phyloP scores from a whole-genome alignment of 2,113 vertebrate species.

The Xenotilapia caudafasciata region DNA sequence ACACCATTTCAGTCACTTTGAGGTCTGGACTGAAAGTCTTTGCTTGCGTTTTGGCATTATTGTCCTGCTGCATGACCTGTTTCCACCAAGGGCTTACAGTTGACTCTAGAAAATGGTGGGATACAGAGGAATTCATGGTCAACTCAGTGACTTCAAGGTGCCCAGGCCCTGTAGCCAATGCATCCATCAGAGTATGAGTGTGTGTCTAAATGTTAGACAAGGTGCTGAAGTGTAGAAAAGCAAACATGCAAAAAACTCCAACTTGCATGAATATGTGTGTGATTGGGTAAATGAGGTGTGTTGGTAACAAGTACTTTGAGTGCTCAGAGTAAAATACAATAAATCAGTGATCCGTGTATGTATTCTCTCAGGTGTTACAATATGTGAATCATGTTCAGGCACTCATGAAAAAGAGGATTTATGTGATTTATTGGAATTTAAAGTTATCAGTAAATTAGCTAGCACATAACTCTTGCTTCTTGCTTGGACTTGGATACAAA shows the following conservation, averaged over 20 bases:
- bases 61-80: not conserved
- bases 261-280: not conserved
- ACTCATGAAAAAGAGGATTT: not conserved
- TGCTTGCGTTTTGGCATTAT: not conserved
- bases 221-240: not conserved
- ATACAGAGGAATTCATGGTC: not conserved
- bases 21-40: not conserved
- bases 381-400: not conserved
- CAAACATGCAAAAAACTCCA: not conserved
- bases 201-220: not conserved
- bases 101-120: not conserved
- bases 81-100: not conserved
- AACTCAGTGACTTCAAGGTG: not conserved
- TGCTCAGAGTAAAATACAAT: not conserved
- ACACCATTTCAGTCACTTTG: not conserved
- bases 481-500: not conserved
- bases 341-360: not conserved
- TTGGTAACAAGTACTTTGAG: not conserved
- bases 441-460: not conserved
- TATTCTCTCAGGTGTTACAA: not conserved
- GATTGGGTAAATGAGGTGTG: rapidly evolving
- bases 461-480: not conserved
- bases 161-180: not conserved
- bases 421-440: not conserved
- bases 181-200: not conserved